These are phyloP conservation scores for Nyctereutes procyonoides DNA, from an alignment of 2,113 vertebrate genomes.

Conservation along the genomic window DNA sequence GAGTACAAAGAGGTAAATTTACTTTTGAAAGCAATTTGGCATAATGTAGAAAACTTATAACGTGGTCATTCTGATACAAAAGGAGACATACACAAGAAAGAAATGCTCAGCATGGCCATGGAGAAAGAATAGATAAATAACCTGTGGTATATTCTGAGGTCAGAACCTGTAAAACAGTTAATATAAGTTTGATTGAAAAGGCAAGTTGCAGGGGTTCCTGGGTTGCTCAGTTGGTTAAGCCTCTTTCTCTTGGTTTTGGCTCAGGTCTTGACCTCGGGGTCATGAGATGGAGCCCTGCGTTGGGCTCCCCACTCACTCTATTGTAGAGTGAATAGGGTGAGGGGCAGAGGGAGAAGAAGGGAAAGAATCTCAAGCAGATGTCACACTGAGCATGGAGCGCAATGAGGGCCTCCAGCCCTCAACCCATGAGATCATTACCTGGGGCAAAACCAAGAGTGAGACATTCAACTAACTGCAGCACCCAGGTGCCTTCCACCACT, in stretches of 20 bases:
- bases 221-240: not conserved
- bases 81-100: not conserved
- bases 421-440: not conserved
- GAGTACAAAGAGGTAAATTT: not conserved
- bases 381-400: not conserved
- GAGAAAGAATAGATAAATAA: not conserved
- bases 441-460: not conserved
- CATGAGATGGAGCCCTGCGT: not conserved
- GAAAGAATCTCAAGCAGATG: not conserved
- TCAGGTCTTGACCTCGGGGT: not conserved
- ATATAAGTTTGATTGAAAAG: not conserved
- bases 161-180: not conserved
- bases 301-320: not conserved
- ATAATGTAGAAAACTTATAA: not conserved
- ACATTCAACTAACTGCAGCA: not conserved
- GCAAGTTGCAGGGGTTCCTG: not conserved
- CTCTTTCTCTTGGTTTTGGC: not conserved
- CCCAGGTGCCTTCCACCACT: too few species aligned
- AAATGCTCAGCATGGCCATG: not conserved
- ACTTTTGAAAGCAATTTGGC: not conserved
- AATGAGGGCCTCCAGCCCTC: not conserved
- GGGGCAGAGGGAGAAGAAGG: not conserved
- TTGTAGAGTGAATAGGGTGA: not conserved
- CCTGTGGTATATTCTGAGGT: not conserved
- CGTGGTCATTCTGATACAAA: not conserved